These are phyloP conservation scores for Carterocephalus palaemon DNA, from an alignment of 2,888 invertebrate genomes.

Conservation along the genomic window DNA sequence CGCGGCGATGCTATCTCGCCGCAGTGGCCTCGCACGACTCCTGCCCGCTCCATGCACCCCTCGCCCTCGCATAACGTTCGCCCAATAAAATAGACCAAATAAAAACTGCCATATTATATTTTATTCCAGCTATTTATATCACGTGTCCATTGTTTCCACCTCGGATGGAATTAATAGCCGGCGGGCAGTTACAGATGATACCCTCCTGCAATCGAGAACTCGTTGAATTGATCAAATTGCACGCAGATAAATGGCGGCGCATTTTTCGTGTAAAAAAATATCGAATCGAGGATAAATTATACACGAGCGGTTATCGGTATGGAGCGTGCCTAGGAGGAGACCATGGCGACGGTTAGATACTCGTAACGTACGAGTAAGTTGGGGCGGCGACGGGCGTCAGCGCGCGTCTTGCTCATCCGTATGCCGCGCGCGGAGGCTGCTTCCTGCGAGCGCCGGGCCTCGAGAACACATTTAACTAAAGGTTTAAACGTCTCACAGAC, in stretches of 20 bases:
- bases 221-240: constrained; percentile 57
- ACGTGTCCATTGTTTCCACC: constrained; percentile 70
- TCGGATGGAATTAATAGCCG: constrained; percentile 65
- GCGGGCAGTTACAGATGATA: constrained; percentile 54
- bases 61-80: constrained; percentile 69
- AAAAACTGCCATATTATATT: constrained; percentile 64
- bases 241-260: constrained; percentile 42
- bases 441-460: constrained; percentile 59
- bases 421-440: constrained; percentile 64
- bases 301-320: constrained; percentile 45
- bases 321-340: too few relatives aligned
- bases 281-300: constrained; percentile 38
- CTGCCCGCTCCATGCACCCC: constrained; percentile 69
- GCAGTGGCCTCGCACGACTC: constrained; percentile 58
- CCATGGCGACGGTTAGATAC: constrained; percentile 45
- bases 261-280: constrained; percentile 43
- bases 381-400: constrained; percentile 40
- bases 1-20: constrained; percentile 66
- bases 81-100: constrained; percentile 70
- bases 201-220: constrained; percentile 46
- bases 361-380: too few relatives aligned
- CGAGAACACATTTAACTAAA: constrained; percentile 43
- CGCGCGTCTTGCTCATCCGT: constrained; percentile 68
- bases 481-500: constrained; percentile 43
- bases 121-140: constrained; percentile 72